Conservation (phyloP, 2,113 vertebrate genomes). For the Aldabrachelys gigantea region DNA sequence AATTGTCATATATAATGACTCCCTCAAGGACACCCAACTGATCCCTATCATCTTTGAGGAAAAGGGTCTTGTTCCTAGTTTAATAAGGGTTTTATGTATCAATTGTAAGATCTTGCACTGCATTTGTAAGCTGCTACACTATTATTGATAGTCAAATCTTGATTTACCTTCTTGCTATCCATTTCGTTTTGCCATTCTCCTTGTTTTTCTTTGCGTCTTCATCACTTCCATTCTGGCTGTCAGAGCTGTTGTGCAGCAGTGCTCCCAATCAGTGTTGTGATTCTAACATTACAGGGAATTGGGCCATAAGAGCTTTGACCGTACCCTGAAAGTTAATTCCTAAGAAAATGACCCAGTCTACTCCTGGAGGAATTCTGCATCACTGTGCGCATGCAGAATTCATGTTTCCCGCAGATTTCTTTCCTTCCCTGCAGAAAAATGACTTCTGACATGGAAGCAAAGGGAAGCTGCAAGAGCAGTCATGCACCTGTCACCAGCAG, state of each 20-base stretch:
- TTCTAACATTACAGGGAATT: neutral
- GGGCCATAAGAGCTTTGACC: neutral
- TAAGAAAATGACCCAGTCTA: too few relatives aligned
- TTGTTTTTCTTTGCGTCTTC: neutral
- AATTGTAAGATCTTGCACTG: rapidly evolving
- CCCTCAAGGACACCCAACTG: neutral
- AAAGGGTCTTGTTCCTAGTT: neutral
- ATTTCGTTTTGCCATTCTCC: neutral
- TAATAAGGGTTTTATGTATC: neutral
- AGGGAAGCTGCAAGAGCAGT: too few relatives aligned
- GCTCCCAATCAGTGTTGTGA: neutral
- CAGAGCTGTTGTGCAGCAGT: neutral
- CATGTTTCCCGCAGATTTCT: too few relatives aligned
- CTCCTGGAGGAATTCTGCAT: too few relatives aligned
- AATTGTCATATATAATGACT: neutral
- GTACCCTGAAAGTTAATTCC: too few relatives aligned
- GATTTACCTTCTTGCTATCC: rapidly evolving
- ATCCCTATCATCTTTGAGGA: rapidly evolving
- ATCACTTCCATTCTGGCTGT: neutral
- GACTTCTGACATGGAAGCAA: too few relatives aligned
- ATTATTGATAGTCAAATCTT: neutral
- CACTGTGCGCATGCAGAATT: too few relatives aligned
- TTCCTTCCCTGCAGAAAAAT: too few relatives aligned
- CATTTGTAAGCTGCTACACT: neutral
- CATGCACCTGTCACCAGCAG: too few relatives aligned